phyloP scores from a whole-genome alignment of 2,888 invertebrate genomes.

The Stenodema calcarata region DNA sequence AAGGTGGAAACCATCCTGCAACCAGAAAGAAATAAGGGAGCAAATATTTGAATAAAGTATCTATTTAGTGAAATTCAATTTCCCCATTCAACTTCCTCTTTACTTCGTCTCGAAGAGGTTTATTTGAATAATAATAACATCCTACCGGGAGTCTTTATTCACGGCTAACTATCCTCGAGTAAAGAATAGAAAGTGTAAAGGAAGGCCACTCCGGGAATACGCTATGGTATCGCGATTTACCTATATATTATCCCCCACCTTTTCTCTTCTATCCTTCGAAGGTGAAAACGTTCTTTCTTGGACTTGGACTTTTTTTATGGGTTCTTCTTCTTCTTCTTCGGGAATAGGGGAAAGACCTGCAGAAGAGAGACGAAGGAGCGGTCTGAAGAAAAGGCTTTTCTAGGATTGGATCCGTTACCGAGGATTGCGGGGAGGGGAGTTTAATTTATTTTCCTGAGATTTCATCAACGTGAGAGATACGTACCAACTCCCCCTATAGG shows the following conservation, averaged over 20 bases:
- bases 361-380: not conserved
- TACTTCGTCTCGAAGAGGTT: not conserved
- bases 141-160: not conserved
- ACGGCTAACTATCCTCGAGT: slow-evolving; percentile 5
- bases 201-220: not conserved
- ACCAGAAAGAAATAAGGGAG: not conserved
- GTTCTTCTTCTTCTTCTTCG: slow-evolving; percentile 4
- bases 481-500: not conserved
- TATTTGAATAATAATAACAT: slow-evolving; percentile 26
- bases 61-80: not conserved
- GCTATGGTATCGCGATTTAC: slow-evolving; percentile 25
- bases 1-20: not conserved
- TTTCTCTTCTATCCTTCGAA: not conserved
- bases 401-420: slow-evolving; percentile 31
- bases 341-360: not conserved
- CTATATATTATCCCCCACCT: slow-evolving; percentile 18
- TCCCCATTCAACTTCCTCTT: not conserved
- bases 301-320: slow-evolving; percentile 14
- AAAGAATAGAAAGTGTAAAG: not conserved
- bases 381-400: slow-evolving; percentile 1
- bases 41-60: not conserved
- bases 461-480: slow-evolving; percentile 44
- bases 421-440: not conserved
- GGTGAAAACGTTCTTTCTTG: not conserved
- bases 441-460: slow-evolving; percentile 43